A percentile compares a stretch with the other conserved stretches of the same genome.
phyloP scores from a whole-genome alignment of 1,140 invertebrate genomes.

The Adelges cooleyi region DNA sequence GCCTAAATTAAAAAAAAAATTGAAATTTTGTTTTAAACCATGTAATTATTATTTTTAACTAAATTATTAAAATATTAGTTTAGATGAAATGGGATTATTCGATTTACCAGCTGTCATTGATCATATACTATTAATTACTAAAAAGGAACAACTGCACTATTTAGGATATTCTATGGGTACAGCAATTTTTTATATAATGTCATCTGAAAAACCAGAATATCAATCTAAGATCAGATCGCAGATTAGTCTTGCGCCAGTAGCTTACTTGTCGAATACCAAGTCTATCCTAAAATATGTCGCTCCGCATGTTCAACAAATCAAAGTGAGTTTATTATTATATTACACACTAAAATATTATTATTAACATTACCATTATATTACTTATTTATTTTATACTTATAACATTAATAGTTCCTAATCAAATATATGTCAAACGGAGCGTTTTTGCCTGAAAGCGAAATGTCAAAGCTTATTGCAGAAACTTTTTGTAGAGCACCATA shows the following conservation, averaged over 20 bases:
- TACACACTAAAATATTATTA: no score
- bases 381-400: no score
- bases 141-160: slow-evolving; percentile 44
- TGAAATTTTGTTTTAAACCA: no score
- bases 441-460: background rate
- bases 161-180: slow-evolving; percentile 51
- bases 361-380: no score
- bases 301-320: slow-evolving; percentile 37
- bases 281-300: slow-evolving; percentile 53
- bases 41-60: no score
- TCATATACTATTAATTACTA: slow-evolving; percentile 43
- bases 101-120: slow-evolving; percentile 53
- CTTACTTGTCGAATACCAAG: slow-evolving; percentile 17
- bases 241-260: slow-evolving; percentile 28
- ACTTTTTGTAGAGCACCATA: background rate
- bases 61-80: slow-evolving; percentile 36
- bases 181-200: slow-evolving; percentile 41
- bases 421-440: background rate
- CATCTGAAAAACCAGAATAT: slow-evolving; percentile 43
- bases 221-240: slow-evolving; percentile 39
- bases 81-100: slow-evolving; percentile 52
- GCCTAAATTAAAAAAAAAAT: no score
- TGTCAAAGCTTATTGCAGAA: background rate
- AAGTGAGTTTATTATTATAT: slow-evolving; percentile 22
- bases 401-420: no score